Evolutionary conservation across 2,888 invertebrate genomes (phyloP).

Genomic region (Oeneis ivallda): DNA sequence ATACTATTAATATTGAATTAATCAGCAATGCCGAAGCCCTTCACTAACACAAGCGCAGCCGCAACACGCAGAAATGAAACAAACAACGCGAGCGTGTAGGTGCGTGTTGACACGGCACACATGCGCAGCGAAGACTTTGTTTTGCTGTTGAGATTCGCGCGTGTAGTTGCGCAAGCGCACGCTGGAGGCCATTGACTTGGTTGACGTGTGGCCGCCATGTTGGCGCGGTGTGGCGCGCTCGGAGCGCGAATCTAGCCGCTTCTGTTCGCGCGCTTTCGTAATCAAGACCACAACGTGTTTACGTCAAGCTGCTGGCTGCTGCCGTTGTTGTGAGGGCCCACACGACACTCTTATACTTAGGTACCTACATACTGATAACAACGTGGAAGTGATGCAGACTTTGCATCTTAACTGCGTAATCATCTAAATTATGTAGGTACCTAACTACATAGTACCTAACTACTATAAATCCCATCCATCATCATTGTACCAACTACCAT

Average conservation of each 20-base stretch:
- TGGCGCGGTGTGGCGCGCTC: constrained; percentile 51
- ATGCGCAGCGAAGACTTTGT: constrained; percentile 65
- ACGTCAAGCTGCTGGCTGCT: constrained; percentile 39
- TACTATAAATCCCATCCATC: no score
- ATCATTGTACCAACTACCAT: no score
- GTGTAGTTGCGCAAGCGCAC: constrained; percentile 78
- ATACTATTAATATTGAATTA: constrained; percentile 69
- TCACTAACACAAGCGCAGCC: constrained; percentile 55
- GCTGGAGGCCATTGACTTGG: constrained; percentile 79
- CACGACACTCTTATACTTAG: constrained; percentile 21
- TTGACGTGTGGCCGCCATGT: constrained; percentile 64
- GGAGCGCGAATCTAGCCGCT: constrained; percentile 73
- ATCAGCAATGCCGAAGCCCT: constrained; percentile 72
- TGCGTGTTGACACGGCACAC: constrained; percentile 50
- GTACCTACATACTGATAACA: constrained; percentile 38
- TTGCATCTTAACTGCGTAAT: neutral
- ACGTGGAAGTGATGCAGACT: constrained; percentile 15
- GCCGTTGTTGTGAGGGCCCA: constrained; percentile 28
- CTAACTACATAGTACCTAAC: neutral
- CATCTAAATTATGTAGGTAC: neutral
- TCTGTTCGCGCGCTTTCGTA: constrained; percentile 70
- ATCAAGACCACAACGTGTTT: constrained; percentile 54
- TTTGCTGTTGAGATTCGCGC: constrained; percentile 81
- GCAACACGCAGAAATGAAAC: constrained; percentile 52
- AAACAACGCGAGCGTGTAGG: constrained; percentile 40